These are phyloP conservation scores for Cheilinus undulatus DNA, from an alignment of 2,113 vertebrate genomes.

Conservation along the genomic window DNA sequence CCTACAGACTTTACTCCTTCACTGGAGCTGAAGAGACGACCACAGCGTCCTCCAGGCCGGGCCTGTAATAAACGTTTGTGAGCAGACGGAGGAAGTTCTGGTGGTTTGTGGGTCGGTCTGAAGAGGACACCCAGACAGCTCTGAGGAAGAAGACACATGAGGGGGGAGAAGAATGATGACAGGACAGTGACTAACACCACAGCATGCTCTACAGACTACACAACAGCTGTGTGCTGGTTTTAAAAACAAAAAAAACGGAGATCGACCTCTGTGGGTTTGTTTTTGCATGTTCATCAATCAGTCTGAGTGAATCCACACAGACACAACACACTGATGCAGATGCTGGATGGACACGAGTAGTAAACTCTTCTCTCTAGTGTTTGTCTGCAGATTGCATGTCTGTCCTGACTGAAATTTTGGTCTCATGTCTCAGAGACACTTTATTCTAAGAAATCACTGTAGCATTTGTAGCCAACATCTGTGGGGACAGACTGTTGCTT, in stretches of 20 bases:
- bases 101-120: constrained; percentile 16
- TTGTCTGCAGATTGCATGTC: too few relatives aligned
- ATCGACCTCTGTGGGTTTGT: background rate
- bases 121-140: constrained; percentile 11
- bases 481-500: background rate
- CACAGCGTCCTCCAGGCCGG: background rate
- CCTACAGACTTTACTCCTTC: constrained; percentile 14
- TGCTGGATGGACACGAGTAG: too few relatives aligned
- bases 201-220: constrained; percentile 24
- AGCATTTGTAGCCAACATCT: too few relatives aligned
- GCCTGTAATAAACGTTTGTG: constrained; percentile 8
- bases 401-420: background rate
- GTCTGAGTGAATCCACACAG: constrained; percentile 1
- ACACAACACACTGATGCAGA: background rate
- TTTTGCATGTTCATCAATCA: constrained; percentile 13
- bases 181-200: constrained; percentile 38
- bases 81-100: constrained; percentile 4
- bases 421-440: background rate
- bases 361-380: too few relatives aligned
- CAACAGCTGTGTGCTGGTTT: constrained; percentile 46
- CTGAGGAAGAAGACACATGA: background rate
- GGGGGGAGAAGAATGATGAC: constrained; percentile 15
- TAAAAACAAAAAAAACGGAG: constrained; percentile 8
- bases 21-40: constrained; percentile 1
- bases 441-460: constrained; percentile 11